Evolutionary conservation across 2,888 invertebrate species (phyloP), one percentile per base, ranked within the genome.

Genomic region (Salpingus planirostris): DNA sequence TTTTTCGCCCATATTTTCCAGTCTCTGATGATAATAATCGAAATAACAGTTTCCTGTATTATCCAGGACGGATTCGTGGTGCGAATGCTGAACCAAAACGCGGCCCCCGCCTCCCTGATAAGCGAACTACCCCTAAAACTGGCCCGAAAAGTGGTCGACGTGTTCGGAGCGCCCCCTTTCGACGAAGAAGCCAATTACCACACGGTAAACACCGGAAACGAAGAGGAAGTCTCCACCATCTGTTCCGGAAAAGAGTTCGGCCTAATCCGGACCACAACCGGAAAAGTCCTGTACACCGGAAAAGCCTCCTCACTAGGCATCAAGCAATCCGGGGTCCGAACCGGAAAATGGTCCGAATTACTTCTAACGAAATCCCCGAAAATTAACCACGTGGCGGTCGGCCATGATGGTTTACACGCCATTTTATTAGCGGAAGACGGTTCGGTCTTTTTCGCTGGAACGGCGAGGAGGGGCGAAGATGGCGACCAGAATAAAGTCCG

Each of bases 381-480:
- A 54, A 74, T 85, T 36, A 65, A 70, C 1, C 81, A 92, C 65
- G 76, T 91, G 40, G 83, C 91, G 0, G 77, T 91, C 2, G 95
- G 96, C 0, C 93, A 95, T 55, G 96, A 97, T 58, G 92, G 93
- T 1, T 76, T 87, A 28, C 92, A 97, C 61, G 90, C 88, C 0
- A 70, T 96, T 29, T 64, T 97, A 15, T 74, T 96, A n/a, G 77
- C 91, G 21, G 91, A 95, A 53, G 91, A 91, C 58, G 97, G 97
- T 1, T 78, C 84, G 1, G 90, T 90, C 0, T 80, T 87, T 58
- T 90, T 90, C 65, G 70, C 75, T 25, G 77, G 31, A 11, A 36
- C 36, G 5, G 36, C 36, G 11, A 75, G 87, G 1, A 73, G 93
- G 2, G 95, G 96, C 13, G 95, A 95, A 66, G 95, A 95, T 62